phyloP scores from a whole-genome alignment of 2,113 vertebrate species.

The Eonycteris spelaea region DNA sequence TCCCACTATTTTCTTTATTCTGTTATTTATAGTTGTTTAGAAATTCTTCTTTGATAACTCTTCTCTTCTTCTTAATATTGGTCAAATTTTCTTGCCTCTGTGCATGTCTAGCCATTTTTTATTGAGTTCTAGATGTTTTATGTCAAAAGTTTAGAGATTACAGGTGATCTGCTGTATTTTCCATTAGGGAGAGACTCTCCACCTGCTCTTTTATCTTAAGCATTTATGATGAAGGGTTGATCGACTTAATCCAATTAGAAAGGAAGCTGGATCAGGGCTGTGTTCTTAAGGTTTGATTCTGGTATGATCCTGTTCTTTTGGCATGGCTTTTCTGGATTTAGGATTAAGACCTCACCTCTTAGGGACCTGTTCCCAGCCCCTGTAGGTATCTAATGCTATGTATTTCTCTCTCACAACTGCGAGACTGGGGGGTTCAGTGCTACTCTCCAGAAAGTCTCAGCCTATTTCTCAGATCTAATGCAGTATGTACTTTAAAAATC shows the following conservation, averaged over 20 bases:
- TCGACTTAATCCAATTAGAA: not conserved
- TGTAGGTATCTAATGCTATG: too few relatives aligned
- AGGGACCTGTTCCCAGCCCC: too few relatives aligned
- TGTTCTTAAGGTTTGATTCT: not conserved
- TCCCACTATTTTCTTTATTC: not conserved
- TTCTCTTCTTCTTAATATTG: not conserved
- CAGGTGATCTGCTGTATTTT: not conserved
- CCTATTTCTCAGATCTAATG: not conserved
- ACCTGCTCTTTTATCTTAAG: too few relatives aligned
- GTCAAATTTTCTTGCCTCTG: not conserved
- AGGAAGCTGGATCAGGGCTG: not conserved
- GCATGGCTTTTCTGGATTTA: not conserved
- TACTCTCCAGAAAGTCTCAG: not conserved
- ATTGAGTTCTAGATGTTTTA: not conserved
- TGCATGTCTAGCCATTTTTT: not conserved
- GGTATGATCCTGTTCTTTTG: not conserved
- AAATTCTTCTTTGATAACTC: not conserved
- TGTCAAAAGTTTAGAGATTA: not conserved
- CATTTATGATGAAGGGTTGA: not conserved
- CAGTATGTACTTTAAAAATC: not conserved
- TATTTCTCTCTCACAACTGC: too few relatives aligned
- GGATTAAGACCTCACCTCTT: too few relatives aligned
- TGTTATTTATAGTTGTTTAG: not conserved
- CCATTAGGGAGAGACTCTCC: not conserved
- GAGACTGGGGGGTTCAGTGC: not conserved